Conservation (phyloP, 1,140 invertebrate species). For the Aphelenchoides fujianensis region DNA sequence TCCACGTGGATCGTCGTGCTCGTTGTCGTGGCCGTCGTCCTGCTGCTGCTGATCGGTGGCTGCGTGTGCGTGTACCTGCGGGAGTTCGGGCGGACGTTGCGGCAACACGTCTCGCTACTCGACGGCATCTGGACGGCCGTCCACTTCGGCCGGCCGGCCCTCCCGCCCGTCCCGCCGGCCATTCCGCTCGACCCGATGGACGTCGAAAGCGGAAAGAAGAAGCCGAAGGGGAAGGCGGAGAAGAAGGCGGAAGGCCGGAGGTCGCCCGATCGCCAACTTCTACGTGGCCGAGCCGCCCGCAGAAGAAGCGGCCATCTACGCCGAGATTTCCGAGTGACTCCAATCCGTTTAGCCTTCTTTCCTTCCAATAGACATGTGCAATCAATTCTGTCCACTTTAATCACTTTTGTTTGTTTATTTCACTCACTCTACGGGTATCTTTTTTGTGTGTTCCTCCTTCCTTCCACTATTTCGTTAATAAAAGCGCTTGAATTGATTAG, state of each 20-base stretch:
- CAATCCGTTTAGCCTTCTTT: too few relatives aligned
- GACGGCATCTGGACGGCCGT: not conserved
- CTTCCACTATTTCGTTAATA: too few relatives aligned
- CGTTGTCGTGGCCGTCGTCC: not conserved
- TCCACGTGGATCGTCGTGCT: not conserved
- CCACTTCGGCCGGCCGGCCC: not conserved
- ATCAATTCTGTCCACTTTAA: too few relatives aligned
- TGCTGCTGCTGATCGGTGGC: not conserved
- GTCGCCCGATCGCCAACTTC: not conserved
- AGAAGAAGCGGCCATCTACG: not conserved
- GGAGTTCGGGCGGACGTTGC: not conserved
- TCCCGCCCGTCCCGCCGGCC: not conserved
- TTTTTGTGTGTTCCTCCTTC: too few relatives aligned
- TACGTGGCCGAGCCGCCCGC: not conserved
- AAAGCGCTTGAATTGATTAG: too few relatives aligned
- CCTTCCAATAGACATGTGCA: too few relatives aligned
- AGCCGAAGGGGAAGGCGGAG: not conserved
- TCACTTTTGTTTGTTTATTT: too few relatives aligned
- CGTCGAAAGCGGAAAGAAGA: not conserved
- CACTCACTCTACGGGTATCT: too few relatives aligned
- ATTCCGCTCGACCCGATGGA: not conserved
- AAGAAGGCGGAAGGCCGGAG: not conserved
- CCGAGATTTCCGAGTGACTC: not conserved
- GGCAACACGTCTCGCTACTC: not conserved
- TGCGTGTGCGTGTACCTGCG: not conserved